Percentiles rank a stretch among this genome's conserved stretches.
phyloP scores from a whole-genome alignment of 1,140 invertebrate species.

The Aphidius gifuensis region DNA sequence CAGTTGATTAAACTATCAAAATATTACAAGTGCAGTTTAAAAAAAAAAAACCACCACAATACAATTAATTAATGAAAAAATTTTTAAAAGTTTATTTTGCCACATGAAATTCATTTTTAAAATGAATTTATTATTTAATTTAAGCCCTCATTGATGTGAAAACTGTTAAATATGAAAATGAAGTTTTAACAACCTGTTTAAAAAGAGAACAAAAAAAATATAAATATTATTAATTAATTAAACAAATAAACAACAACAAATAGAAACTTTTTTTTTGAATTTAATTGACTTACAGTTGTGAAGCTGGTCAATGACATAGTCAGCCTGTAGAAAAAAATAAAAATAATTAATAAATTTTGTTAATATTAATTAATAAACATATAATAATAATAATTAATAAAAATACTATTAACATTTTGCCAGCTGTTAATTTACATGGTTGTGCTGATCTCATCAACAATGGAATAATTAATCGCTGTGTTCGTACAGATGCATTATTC shows the following conservation, averaged over 20 bases:
- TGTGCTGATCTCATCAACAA: conserved; percentile 23
- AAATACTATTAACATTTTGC: conserved; percentile 12
- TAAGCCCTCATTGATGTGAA: conserved; percentile 18
- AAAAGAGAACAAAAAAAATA: conserved; percentile 3
- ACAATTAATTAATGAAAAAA: not conserved
- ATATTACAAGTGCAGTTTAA: too few relatives aligned
- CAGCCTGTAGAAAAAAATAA: too few relatives aligned
- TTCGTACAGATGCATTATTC: conserved; percentile 17
- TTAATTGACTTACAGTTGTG: conserved; percentile 21
- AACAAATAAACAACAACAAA: not conserved
- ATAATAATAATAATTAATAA: too few relatives aligned
- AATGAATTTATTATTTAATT: not conserved
- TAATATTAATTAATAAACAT: too few relatives aligned
- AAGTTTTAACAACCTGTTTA: conserved; percentile 20
- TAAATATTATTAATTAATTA: not conserved
- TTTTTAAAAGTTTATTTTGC: not conserved
- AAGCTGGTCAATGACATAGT: conserved; percentile 23
- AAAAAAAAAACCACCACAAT: not conserved
- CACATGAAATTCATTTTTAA: too few relatives aligned
- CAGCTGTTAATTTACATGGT: conserved; percentile 23
- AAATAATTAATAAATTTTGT: too few relatives aligned
- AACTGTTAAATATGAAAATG: conserved; percentile 19
- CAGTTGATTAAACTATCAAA: too few relatives aligned
- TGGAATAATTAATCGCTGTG: conserved; percentile 25
- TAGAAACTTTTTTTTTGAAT: too few relatives aligned